Evolutionary conservation across 1,140 invertebrate genomes (phyloP), one percentile per base, ranked within the genome.

Genomic region (Drosophila erecta): DNA sequence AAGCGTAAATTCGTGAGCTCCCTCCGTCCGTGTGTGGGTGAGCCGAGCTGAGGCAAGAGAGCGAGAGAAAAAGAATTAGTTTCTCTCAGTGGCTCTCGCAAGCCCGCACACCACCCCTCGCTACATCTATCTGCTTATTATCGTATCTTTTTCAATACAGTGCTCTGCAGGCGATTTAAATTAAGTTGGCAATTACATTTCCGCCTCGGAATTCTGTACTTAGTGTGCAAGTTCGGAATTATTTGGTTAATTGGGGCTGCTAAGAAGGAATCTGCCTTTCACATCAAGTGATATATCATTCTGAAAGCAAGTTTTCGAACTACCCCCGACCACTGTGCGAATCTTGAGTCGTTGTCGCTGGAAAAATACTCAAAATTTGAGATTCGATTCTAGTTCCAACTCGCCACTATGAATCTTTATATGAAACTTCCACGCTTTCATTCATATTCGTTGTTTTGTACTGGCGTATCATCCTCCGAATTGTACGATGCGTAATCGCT

Each of bases 1-100:
- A 84, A 85, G 70, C 80, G 80, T 84, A 72, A 69, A 70, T 84
- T 78, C 59, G 65, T 78, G 65, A 35, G 57, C 64, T 2, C 30
- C 30, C 30, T 30, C 1, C 7, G 76, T 30, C 38, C 4, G 38
- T 65, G 55, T 64, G 51, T 46, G 51, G 58, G 53, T 67, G 51
- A 40, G 40, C 60, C 17, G 65, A 69, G 65, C 65, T 61, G 62
- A 57, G n/a, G 20, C 41, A 12, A 54, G 59, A 69, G 55, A 73
- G 69, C 62, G 49, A 57, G 51, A 43, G 27, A 3, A 49, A 49
- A 30, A 50, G n/a, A 50, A 35, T 51, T 69, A 20, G 30, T 27
- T 65, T 44, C 46, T 58, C 30, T 69, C 12, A 3, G 15, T 17
- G 6, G 4, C 8, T 10, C 60, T 24, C 8, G 4, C 46, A 38